These are phyloP conservation scores for Hydrolagus colliei DNA, from an alignment of 2,797 vertebrate species.

Conservation along the genomic window DNA sequence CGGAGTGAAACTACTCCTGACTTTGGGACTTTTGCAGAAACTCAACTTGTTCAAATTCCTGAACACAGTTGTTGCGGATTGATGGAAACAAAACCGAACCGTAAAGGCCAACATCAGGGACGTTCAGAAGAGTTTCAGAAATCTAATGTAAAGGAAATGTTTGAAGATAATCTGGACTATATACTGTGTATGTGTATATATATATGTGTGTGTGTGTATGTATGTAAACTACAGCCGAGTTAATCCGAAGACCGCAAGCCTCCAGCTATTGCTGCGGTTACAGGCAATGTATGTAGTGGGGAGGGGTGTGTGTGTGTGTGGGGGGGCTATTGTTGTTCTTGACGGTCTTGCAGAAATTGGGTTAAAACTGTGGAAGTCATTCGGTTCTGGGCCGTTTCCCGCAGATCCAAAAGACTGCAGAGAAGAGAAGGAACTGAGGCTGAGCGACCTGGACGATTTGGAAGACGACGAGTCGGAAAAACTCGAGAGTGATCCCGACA, in stretches of 20 bases:
- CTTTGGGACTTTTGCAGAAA: background rate
- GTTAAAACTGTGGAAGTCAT: background rate
- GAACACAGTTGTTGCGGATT: background rate
- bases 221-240: background rate
- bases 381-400: background rate
- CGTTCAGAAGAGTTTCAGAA: background rate
- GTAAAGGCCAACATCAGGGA: background rate
- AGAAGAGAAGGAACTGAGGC: slow-evolving; percentile 67
- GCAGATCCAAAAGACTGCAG: slow-evolving; percentile 65
- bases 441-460: slow-evolving; percentile 81
- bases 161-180: background rate
- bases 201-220: too few species aligned
- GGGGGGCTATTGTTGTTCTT: background rate
- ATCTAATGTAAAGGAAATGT: background rate
- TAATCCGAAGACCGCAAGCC: background rate
- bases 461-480: slow-evolving; percentile 78
- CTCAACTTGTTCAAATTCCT: too few species aligned
- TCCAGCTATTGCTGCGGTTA: too few species aligned
- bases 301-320: background rate
- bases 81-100: background rate
- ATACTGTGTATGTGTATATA: background rate
- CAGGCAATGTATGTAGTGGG: background rate
- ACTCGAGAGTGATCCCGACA: slow-evolving; percentile 67
- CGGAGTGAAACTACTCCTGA: slow-evolving; percentile 6
- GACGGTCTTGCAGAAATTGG: background rate